These are phyloP conservation scores for Pelecanoides urinatrix DNA, from an alignment of 2,113 vertebrate species.

Conservation along the genomic window DNA sequence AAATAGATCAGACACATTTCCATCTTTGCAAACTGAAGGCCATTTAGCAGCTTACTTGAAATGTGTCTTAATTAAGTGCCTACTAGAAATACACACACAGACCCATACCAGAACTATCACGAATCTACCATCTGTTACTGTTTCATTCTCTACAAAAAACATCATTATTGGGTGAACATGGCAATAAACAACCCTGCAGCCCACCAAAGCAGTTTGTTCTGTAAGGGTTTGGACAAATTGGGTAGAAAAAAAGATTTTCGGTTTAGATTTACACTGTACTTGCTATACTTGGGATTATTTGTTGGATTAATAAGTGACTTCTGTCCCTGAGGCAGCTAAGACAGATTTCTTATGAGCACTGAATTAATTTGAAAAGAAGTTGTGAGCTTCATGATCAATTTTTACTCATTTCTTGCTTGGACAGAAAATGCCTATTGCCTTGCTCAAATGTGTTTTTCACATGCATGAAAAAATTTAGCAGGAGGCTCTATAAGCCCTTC, in stretches of 20 bases:
- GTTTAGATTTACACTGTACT: background rate
- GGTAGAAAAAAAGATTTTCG: background rate
- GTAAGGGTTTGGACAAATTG: background rate
- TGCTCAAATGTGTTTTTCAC: background rate
- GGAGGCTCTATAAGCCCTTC: background rate
- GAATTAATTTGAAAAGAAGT: background rate
- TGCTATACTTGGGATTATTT: background rate
- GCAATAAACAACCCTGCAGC: background rate
- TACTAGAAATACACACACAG: conserved; percentile 1
- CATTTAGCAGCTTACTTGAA: conserved; percentile 34
- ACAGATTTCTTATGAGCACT: background rate
- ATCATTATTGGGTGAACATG: background rate
- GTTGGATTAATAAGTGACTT: background rate
- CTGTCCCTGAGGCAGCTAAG: background rate
- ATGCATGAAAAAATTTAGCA: background rate
- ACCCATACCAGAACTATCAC: background rate
- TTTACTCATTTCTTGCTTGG: background rate
- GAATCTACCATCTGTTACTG: conserved; percentile 12
- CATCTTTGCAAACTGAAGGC: background rate
- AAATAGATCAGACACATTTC: background rate
- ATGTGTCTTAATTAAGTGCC: conserved; percentile 25
- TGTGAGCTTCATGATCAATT: background rate
- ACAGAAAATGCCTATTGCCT: background rate
- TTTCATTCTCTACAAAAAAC: background rate
- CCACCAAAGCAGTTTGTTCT: background rate